Evolutionary conservation across 1,140 invertebrate species (phyloP), one percentile per base, ranked within the genome.

Genomic region (Eueides isabella): DNA sequence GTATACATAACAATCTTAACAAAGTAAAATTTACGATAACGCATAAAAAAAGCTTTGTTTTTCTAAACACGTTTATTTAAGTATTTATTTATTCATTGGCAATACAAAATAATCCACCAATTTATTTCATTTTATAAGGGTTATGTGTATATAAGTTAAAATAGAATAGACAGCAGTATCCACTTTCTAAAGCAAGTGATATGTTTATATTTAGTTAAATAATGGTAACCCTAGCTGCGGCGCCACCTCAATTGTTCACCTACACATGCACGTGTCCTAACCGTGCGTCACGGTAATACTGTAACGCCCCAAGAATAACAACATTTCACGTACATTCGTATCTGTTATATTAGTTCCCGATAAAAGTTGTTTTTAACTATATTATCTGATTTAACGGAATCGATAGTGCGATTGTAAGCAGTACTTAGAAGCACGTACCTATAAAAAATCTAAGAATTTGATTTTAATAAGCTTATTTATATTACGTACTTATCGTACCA

Each of bases 311-410:
- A 75, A 41, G 48, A 74, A 71, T 74, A 70, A 79, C 71, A 71
- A 80, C 74, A 74, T 74, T 76, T 68, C 71, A 67, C 64, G 48
- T 71, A 75, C 23, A 9, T 23, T 55, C 48, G 7, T 77, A 80
- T 71, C 73, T 74, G 72, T 73, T 74, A 70, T 69, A 71, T 74
- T 79, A 79, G 65, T 68, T 69, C 63, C 44, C 62, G 80, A 81
- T 81, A 79, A 74, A 73, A 71, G 78, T 76, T 78, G 78, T 80
- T 78, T 82, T 82, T 61, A 76, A 79, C 74, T 30, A 71, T 26
- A 72, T 73, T 81, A 80, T 80, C 79, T 74, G 73, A 80, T 79
- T 76, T 69, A 73, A 72, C 67, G 48, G 77, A 77, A 80, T 12
- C 33, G 79, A 76, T 82, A 80, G 66, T 14, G 11, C 62, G 69